Evolutionary conservation across 2,797 vertebrate genomes (phyloP).

Genomic region (Poeciliopsis presidionis): DNA sequence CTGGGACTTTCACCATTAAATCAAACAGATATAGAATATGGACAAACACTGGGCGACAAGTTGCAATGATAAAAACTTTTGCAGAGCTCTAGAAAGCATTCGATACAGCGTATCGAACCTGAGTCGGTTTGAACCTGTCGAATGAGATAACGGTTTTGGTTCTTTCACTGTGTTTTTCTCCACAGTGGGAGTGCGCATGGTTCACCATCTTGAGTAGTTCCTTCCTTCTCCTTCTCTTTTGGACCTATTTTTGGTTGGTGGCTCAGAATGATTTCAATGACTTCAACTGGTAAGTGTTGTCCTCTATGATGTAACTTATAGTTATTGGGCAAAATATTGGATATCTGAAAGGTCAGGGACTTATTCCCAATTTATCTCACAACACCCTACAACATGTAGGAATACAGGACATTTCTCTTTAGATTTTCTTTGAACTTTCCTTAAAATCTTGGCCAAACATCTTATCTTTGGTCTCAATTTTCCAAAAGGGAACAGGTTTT

Average conservation of each 20-base stretch:
- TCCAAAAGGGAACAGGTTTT: neutral
- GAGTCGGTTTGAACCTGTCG: neutral
- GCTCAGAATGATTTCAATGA: slow-evolving; percentile 96
- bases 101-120: neutral
- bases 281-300: slow-evolving; percentile 93
- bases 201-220: slow-evolving; percentile 90
- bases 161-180: slow-evolving; percentile 11
- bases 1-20: neutral
- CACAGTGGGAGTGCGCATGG: slow-evolving; percentile 95
- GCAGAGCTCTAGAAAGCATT: neutral
- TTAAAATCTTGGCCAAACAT: neutral
- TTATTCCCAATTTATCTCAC: neutral
- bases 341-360: neutral
- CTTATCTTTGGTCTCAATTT: neutral
- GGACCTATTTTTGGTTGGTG: slow-evolving; percentile 97
- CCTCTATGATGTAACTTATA: neutral
- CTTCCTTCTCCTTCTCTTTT: slow-evolving; percentile 90
- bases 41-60: neutral
- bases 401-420: neutral
- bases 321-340: neutral
- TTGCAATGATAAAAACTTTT: neutral
- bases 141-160: neutral
- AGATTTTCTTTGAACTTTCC: neutral
- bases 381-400: neutral
- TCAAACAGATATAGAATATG: neutral